phyloP scores from a whole-genome alignment of 2,797 vertebrate species.

The Oreochromis grahami region DNA sequence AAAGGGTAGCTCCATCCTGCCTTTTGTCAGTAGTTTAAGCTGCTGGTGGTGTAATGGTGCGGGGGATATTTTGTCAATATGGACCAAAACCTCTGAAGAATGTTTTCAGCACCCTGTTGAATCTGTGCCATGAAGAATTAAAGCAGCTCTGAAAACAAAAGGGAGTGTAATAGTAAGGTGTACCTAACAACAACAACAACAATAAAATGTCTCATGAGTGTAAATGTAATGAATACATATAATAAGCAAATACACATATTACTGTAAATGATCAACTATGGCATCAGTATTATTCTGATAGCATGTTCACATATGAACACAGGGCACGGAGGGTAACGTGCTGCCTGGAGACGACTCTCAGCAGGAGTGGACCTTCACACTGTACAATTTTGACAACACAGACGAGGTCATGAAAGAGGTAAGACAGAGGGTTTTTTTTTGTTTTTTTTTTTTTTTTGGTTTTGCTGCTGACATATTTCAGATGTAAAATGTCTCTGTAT shows the following conservation, averaged over 20 bases:
- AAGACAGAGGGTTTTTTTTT: rapidly evolving
- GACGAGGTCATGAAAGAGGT: constrained; percentile 86
- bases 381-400: constrained; percentile 87
- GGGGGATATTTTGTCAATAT: background rate
- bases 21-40: background rate
- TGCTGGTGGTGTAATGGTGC: background rate
- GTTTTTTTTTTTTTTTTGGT: rapidly evolving
- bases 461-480: background rate
- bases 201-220: background rate
- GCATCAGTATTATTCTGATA: background rate
- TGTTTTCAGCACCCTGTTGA: background rate
- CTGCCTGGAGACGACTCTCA: constrained; percentile 77
- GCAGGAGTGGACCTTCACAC: constrained; percentile 89
- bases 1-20: background rate
- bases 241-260: background rate
- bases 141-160: background rate
- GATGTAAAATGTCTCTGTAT: background rate
- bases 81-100: background rate
- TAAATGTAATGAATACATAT: background rate
- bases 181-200: background rate
- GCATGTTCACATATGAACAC: constrained; percentile 9
- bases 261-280: background rate
- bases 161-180: background rate
- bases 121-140: background rate
- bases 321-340: constrained; percentile 83